Evolutionary conservation across 2,888 invertebrate genomes (phyloP).

Genomic region (Onthophagus sagittarius): DNA sequence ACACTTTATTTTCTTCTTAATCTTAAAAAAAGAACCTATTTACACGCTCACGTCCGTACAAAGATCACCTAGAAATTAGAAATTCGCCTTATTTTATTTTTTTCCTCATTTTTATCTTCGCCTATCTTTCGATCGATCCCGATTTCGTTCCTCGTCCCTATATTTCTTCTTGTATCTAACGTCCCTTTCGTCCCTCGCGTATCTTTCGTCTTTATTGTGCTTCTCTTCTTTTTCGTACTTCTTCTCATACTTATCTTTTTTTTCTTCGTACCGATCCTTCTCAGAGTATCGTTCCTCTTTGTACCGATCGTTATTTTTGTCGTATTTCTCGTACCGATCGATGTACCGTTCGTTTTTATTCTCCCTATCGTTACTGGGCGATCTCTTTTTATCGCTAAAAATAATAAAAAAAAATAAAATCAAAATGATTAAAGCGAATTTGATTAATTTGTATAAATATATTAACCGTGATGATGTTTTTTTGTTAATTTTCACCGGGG

Average conservation of each 20-base stretch:
- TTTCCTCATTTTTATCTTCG: conserved; percentile 40
- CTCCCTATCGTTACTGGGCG: conserved; percentile 46
- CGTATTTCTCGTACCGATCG: conserved; percentile 46
- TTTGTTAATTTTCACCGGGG: conserved; percentile 42
- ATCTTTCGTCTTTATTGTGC: conserved; percentile 35
- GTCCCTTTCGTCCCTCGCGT: conserved; percentile 38
- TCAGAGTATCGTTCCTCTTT: conserved; percentile 38
- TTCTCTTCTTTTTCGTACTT: conserved; percentile 33
- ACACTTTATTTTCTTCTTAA: too few species aligned
- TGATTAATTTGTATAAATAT: not conserved
- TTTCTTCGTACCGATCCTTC: conserved; percentile 36
- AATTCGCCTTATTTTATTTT: conserved; percentile 29
- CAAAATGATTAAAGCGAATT: not conserved
- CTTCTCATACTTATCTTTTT: conserved; percentile 13
- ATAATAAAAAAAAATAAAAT: conserved; percentile 1
- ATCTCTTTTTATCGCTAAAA: conserved; percentile 47
- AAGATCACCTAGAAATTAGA: too few species aligned
- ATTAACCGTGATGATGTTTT: conserved; percentile 35
- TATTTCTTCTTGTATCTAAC: conserved; percentile 39
- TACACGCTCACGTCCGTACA: too few species aligned
- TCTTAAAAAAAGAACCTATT: too few species aligned
- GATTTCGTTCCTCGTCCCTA: conserved; percentile 35
- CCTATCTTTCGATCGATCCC: conserved; percentile 39
- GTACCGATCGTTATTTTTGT: conserved; percentile 37
- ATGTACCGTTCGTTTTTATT: conserved; percentile 44